Evolutionary conservation across 1,140 invertebrate genomes (phyloP), one percentile per base, ranked within the genome.

Genomic region (Saccostrea glomerata): DNA sequence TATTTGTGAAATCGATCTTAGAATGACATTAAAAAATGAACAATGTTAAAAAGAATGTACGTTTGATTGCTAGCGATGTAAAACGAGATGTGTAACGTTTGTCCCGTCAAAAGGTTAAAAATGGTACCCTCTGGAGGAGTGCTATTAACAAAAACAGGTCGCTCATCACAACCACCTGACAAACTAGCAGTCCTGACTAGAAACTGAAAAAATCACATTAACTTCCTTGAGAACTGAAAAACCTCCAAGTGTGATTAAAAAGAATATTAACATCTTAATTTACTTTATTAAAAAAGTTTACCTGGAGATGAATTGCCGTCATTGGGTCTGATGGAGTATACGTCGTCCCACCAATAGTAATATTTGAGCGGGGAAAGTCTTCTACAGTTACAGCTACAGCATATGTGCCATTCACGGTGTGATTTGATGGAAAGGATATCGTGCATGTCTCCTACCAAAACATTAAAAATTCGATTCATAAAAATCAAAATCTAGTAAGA

Each of bases 271-370:
- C 9, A 2, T 47, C 30, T 47, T 9, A 47, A 47, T 47, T 47
- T 47, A 9, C 5, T 47, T 47, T 47, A 60, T 60, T 77, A 23
- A 77, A 77, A 82, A 83, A 23, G 11, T 20, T 84, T 86, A 92
- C 91, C 90, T 92, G 91, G 20, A 92, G 23, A 66, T 90, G 89
- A 0, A 92, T 84, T 20, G 85, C 66, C 15, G 86, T 84, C n/a
- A 92, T 60, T 0, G 88, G 66, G 15, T 88, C 88, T 13, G 20
- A n/a, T 11, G 91, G 82, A 25, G 86, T 89, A 66, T 87, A 90
- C 12, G 84, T 70, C 23, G 47, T 47, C 2, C 90, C 89, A 5
- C 89, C 89, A 23, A 89, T 58, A 56, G 82, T 88, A 40, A 92
- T 89, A 77, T 66, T 89, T 15, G 84, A 58, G 13, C 54, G 63